A percentile compares a stretch with the other conserved stretches of the same genome.
phyloP scores from a whole-genome alignment of 2,888 invertebrate species.

The Chymomyza caudatula region DNA sequence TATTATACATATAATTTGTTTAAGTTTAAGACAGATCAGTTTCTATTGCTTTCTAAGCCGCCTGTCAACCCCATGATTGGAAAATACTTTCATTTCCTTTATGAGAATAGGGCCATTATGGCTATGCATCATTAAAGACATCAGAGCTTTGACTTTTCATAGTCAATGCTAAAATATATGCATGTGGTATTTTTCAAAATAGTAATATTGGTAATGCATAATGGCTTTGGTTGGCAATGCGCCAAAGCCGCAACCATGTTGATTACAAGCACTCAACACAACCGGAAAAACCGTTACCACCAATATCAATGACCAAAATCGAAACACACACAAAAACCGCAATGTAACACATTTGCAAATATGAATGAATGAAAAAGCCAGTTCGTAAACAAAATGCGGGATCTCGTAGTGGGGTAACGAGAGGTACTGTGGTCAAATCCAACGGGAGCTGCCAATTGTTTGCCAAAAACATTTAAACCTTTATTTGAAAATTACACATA shows the following conservation, averaged over 20 bases:
- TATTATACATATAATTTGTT: too few species aligned
- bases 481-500: slow-evolving; percentile 70
- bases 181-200: slow-evolving; percentile 40
- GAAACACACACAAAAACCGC: slow-evolving; percentile 63
- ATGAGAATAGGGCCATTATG: too few species aligned
- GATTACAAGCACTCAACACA: slow-evolving; percentile 56
- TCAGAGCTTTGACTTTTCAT: neutral
- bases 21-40: too few species aligned
- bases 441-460: slow-evolving; percentile 51
- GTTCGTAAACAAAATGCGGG: slow-evolving; percentile 50
- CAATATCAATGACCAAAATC: slow-evolving; percentile 70
- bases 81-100: too few species aligned
- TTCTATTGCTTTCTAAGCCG: too few species aligned
- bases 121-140: neutral
- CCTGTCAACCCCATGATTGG: too few species aligned
- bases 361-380: slow-evolving; percentile 35
- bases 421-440: neutral
- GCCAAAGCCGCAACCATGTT: slow-evolving; percentile 60
- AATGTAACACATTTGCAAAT: slow-evolving; percentile 67
- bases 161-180: slow-evolving; percentile 10
- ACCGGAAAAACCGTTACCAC: slow-evolving; percentile 33
- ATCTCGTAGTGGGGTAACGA: neutral
- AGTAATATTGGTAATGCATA: slow-evolving; percentile 51
- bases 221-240: slow-evolving; percentile 14
- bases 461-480: slow-evolving; percentile 70